Base-by-base conservation (phyloP, 2,797 vertebrate species). In the Tolypeutes matacus region DNA sequence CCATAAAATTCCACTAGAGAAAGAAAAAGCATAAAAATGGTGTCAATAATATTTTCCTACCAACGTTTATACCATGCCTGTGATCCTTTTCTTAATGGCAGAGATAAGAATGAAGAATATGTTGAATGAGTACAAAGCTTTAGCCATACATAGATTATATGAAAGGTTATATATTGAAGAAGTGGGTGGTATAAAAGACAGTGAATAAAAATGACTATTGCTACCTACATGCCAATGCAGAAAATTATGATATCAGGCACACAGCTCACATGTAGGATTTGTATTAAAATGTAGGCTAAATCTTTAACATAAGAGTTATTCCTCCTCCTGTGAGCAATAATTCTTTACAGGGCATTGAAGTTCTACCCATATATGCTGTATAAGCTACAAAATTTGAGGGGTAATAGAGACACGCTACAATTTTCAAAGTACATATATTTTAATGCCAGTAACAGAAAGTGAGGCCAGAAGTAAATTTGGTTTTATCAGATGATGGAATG, bases 401-500 rank as follows among this genome's bases (percentile, higher is more conserved):
- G 65, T 62, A 93, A 80, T 85, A 83, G 21, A 94, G 29, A 73
- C 31, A 76, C 7, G 64, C 36, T 89, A 94, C 62, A 86, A 42
- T 67, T 89, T 86, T 93, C 27, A 58, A 75, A 77, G 13, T 70
- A 85, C 4, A 3, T 82, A 42, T 86, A 72, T 88, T 69, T 92
- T 76, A 82, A 36, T 78, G 80, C 72, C 36, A 67, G 56, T 72
- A 77, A 82, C 56, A 56, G 46, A 92, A 25, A 51, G 2, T 46
- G 69, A 70, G 14, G 72, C 23, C 90, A 89, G 34, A 78, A 62
- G 34, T 76, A 92, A 64, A 76, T 87, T 62, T 84, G 31, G 10
- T 77, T 91, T 58, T 67, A 76, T 90, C 76, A 87, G n/a, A 70
- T 90, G 53, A 89, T 34, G 12, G 25, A 88, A 93, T 64, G 64